phyloP scores from a whole-genome alignment of 2,113 vertebrate genomes.

The Pseudorectes ferrugineus region DNA sequence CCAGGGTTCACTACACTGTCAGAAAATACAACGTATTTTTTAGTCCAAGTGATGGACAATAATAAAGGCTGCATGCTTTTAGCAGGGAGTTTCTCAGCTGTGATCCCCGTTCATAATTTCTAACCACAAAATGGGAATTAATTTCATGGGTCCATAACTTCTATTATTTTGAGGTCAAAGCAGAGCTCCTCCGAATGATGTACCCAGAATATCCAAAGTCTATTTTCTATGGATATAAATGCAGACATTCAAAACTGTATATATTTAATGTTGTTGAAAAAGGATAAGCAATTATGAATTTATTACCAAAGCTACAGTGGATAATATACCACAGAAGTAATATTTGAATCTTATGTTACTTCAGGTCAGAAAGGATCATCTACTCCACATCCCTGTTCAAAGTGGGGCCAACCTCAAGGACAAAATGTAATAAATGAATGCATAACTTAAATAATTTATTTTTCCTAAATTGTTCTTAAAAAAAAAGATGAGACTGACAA shows the following conservation, averaged over 20 bases:
- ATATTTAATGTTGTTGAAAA: neutral
- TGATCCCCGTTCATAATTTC: neutral
- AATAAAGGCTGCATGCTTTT: neutral
- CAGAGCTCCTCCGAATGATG: neutral
- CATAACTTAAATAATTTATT: neutral
- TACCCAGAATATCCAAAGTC: neutral
- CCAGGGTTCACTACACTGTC: neutral
- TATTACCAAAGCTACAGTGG: slow-evolving; percentile 1
- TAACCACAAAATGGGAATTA: neutral
- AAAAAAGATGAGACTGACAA: neutral
- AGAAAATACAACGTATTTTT: neutral
- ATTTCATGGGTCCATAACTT: slow-evolving; percentile 19
- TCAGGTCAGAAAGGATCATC: neutral
- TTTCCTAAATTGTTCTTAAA: neutral
- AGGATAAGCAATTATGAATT: slow-evolving; percentile 18
- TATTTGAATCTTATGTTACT: neutral
- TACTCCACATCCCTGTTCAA: neutral
- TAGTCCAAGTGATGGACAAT: neutral
- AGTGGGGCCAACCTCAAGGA: neutral
- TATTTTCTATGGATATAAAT: neutral
- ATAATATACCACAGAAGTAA: neutral
- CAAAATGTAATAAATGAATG: neutral
- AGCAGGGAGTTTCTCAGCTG: neutral
- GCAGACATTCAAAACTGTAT: neutral
- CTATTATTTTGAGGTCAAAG: slow-evolving; percentile 9